These are phyloP conservation scores for Columba livia DNA, from an alignment of 2,113 vertebrate species.

Conservation along the genomic window DNA sequence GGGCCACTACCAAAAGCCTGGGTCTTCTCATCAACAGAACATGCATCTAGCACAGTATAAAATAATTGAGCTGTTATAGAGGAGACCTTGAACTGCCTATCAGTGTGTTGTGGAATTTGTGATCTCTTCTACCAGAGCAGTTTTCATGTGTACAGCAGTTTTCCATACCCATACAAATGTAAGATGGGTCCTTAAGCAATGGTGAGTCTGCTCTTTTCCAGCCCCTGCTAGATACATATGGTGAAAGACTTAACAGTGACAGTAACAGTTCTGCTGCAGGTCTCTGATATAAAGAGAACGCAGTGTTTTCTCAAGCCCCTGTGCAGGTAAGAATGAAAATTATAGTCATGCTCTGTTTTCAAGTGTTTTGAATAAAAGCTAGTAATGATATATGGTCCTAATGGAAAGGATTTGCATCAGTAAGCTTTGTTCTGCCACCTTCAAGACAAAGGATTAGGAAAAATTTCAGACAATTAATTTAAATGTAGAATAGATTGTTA, in stretches of 20 bases:
- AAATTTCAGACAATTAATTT: neutral
- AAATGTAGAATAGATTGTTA: neutral
- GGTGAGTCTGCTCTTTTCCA: neutral
- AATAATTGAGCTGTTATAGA: neutral
- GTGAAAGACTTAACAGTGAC: neutral
- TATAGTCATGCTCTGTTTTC: neutral
- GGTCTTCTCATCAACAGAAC: neutral
- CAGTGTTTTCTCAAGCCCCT: neutral
- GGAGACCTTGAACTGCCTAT: neutral
- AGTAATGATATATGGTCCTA: neutral
- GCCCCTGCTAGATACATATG: neutral
- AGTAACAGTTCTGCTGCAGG: neutral
- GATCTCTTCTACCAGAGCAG: neutral
- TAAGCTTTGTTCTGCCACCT: neutral
- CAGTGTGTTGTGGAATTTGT: neutral
- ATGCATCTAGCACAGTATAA: neutral
- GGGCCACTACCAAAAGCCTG: neutral
- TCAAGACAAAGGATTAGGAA: neutral
- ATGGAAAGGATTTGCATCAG: neutral
- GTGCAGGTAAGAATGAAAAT: neutral
- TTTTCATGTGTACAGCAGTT: neutral
- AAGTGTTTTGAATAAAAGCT: neutral
- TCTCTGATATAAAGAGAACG: neutral
- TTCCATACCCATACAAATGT: neutral
- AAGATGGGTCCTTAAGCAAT: neutral